Percentiles rank a stretch among this genome's conserved stretches.
Evolutionary conservation across 2,888 invertebrate genomes (phyloP).

Genomic region (Drosophila paranaensis): DNA sequence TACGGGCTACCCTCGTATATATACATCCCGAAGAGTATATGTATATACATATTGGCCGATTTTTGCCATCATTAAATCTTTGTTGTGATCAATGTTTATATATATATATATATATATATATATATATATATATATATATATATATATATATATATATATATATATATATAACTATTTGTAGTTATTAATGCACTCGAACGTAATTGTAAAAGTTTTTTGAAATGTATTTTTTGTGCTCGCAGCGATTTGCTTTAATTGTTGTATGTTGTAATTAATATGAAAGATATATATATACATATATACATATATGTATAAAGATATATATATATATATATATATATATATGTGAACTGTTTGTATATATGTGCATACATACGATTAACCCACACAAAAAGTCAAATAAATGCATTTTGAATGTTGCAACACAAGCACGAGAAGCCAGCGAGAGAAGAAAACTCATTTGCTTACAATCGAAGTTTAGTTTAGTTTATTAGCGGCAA

Average conservation of each 20-base stretch:
- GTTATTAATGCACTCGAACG: constrained; percentile 1
- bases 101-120: constrained; percentile 20
- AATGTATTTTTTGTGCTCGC: constrained; percentile 46
- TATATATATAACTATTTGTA: constrained; percentile 8
- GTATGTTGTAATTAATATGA: constrained; percentile 60
- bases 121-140: constrained; percentile 12
- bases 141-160: constrained; percentile 16
- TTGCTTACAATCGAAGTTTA: constrained; percentile 8
- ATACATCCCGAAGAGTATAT: background rate
- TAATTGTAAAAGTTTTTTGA: constrained; percentile 14
- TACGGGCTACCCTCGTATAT: background rate
- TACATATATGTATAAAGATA: background rate
- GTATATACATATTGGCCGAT: background rate
- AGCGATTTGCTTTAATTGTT: constrained; percentile 54
- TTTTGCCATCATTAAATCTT: constrained; percentile 16
- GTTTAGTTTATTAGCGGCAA: constrained; percentile 29
- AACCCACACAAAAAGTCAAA: constrained; percentile 23
- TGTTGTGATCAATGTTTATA: constrained; percentile 49
- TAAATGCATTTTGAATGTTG: constrained; percentile 44
- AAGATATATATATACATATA: constrained; percentile 4
- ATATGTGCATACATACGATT: constrained; percentile 11
- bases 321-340: constrained; percentile 2
- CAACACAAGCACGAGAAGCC: constrained; percentile 8
- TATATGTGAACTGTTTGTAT: constrained; percentile 37
- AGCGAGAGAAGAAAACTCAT: background rate